These are phyloP conservation scores for Dolichoris vasculosae DNA, from an alignment of 1,140 invertebrate species.

Conservation along the genomic window DNA sequence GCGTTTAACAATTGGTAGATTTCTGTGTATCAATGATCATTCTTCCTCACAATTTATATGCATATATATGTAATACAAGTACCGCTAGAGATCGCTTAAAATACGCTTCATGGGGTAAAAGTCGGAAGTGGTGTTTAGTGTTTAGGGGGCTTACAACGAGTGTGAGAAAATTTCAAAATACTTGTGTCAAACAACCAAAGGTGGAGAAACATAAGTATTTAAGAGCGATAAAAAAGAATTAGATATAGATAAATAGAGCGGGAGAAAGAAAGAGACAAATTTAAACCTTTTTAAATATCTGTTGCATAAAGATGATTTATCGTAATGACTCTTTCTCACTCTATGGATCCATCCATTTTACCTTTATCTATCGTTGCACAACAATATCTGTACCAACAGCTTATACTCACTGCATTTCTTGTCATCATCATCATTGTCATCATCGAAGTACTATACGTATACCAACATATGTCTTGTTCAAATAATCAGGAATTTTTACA, in stretches of 20 bases:
- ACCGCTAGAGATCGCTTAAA: constrained; percentile 52
- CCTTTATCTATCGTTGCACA: not conserved
- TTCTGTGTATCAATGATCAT: constrained; percentile 65
- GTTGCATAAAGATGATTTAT: constrained; percentile 66
- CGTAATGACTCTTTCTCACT: constrained; percentile 58
- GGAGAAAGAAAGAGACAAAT: constrained; percentile 36
- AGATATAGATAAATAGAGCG: too few species aligned
- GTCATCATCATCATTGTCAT: constrained; percentile 40
- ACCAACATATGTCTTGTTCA: not conserved
- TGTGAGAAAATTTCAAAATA: constrained; percentile 66
- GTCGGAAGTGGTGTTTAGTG: constrained; percentile 50
- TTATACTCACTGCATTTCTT: not conserved
- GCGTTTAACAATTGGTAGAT: constrained; percentile 58
- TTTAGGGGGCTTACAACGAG: constrained; percentile 21
- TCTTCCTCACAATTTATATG: not conserved
- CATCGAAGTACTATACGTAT: not conserved
- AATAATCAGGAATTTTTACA: constrained; percentile 49
- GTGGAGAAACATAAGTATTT: not conserved
- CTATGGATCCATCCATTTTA: constrained; percentile 11
- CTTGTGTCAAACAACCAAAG: not conserved
- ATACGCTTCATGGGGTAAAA: constrained; percentile 52
- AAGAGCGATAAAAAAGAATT: too few species aligned
- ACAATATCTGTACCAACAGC: constrained; percentile 7
- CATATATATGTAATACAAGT: not conserved
- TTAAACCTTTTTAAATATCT: constrained; percentile 60